These are phyloP conservation scores for Ophioninae sp. DNA, from an alignment of 2,888 invertebrate species.

Conservation along the genomic window DNA sequence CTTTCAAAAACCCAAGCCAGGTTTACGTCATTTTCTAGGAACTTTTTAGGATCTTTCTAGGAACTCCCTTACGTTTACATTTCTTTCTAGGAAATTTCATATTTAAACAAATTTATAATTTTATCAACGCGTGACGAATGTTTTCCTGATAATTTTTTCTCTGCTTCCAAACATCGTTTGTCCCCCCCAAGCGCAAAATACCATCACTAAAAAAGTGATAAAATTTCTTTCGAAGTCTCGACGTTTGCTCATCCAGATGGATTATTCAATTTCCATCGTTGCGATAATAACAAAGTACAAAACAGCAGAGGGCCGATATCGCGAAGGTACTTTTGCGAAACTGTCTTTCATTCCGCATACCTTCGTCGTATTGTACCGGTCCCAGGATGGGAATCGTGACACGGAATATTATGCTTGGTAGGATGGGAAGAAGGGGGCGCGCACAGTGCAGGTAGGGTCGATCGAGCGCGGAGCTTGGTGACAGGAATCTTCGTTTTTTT, in stretches of 20 bases:
- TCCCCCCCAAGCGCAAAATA: too few relatives aligned
- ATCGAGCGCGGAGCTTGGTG: not conserved
- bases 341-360: constrained; percentile 41
- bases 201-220: too few relatives aligned
- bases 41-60: too few relatives aligned
- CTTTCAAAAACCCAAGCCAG: too few relatives aligned
- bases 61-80: too few relatives aligned
- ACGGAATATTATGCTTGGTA: constrained; percentile 13
- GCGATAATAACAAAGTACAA: not conserved
- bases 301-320: not conserved
- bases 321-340: constrained; percentile 14
- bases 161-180: too few relatives aligned
- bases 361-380: not conserved
- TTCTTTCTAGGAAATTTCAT: too few relatives aligned
- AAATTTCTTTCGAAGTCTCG: too few relatives aligned
- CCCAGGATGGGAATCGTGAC: constrained; percentile 5
- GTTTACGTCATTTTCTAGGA: too few relatives aligned
- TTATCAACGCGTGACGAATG: too few relatives aligned
- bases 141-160: too few relatives aligned
- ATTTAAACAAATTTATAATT: too few relatives aligned
- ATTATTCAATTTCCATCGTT: not conserved
- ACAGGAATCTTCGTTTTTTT: constrained; percentile 5
- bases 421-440: not conserved
- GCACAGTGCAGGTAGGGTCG: not conserved
- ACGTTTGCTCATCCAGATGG: not conserved